phyloP scores from a whole-genome alignment of 2,113 vertebrate species.

The Proterorhinus semilunaris region DNA sequence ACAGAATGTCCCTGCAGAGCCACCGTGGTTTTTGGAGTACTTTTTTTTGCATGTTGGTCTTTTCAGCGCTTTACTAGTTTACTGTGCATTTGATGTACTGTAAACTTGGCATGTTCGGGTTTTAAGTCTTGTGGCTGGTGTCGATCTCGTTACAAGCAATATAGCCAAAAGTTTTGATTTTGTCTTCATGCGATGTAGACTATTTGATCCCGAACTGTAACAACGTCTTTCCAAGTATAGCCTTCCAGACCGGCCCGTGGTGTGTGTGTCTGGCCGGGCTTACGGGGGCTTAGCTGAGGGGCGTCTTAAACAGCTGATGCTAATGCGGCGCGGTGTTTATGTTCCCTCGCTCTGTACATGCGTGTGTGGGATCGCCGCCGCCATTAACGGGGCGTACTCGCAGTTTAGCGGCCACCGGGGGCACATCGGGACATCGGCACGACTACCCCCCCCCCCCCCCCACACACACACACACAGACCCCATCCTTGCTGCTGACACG shows the following conservation, averaged over 20 bases:
- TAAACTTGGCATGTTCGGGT: too few species aligned
- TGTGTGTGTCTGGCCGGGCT: not conserved
- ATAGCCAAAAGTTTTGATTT: too few species aligned
- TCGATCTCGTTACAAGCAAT: too few species aligned
- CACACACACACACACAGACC: not conserved
- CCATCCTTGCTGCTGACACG: not conserved
- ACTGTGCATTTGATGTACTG: too few species aligned
- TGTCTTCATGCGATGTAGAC: too few species aligned
- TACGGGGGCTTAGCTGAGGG: slow-evolving; percentile 39
- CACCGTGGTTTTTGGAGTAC: too few species aligned
- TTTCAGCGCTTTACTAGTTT: too few species aligned
- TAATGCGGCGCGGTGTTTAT: slow-evolving; percentile 53
- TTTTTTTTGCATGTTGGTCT: too few species aligned
- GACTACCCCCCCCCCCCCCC: slow-evolving; percentile 55
- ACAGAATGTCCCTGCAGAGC: too few species aligned
- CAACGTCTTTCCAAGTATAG: slow-evolving; percentile 41
- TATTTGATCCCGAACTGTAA: slow-evolving; percentile 24
- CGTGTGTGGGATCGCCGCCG: slow-evolving; percentile 47
- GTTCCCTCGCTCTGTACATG: slow-evolving; percentile 33
- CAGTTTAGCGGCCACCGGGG: slow-evolving; percentile 80
- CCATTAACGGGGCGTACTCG: slow-evolving; percentile 81
- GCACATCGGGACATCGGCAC: slow-evolving; percentile 76
- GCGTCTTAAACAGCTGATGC: slow-evolving; percentile 63
- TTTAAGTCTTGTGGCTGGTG: too few species aligned
- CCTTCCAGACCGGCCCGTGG: slow-evolving; percentile 5